Conservation (phyloP, 1,140 invertebrate species). For the Lutraria rhynchaena region DNA sequence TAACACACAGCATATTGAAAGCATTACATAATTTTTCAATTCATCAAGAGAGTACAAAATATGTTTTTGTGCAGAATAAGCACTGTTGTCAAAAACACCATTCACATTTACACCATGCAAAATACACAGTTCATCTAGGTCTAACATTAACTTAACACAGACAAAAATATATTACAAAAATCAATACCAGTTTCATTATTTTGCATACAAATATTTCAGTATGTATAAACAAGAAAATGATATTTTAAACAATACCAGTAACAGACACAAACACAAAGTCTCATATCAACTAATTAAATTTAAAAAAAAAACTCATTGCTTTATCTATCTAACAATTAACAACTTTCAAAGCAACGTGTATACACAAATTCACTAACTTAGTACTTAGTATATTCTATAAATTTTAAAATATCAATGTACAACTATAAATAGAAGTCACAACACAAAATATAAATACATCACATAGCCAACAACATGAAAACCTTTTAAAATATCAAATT, state of each 20-base stretch:
- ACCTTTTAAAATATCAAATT: conserved; percentile 46
- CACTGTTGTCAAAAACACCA: too few species aligned
- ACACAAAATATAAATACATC: conserved; percentile 56
- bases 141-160: too few species aligned
- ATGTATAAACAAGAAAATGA: neutral
- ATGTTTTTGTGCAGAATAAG: too few species aligned
- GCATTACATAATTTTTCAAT: too few species aligned
- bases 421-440: conserved; percentile 48
- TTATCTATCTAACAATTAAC: neutral
- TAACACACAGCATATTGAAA: too few species aligned
- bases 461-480: conserved; percentile 44
- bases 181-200: neutral
- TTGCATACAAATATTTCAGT: conserved; percentile 9
- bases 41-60: too few species aligned
- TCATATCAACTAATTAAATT: neutral
- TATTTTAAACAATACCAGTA: neutral
- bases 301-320: neutral
- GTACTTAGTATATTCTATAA: neutral
- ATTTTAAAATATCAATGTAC: conserved; percentile 29
- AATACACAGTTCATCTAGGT: too few species aligned
- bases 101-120: too few species aligned
- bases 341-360: neutral
- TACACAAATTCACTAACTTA: conserved; percentile 10
- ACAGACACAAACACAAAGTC: neutral
- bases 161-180: neutral